Conservation (phyloP, 2,888 invertebrate species). For the Drosophila suboccidentalis region DNA sequence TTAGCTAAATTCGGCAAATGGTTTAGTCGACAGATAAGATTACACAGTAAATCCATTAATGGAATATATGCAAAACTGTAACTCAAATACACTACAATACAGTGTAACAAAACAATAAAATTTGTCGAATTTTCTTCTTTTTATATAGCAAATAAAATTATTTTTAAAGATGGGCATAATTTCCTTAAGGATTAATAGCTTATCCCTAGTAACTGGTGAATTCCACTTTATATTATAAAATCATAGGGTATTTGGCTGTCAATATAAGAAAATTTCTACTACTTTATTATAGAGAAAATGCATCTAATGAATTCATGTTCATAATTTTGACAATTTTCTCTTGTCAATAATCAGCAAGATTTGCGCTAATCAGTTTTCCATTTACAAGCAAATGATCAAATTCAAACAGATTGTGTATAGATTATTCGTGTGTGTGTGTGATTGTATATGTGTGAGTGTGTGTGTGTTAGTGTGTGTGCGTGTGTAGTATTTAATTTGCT, state of each 20-base stretch:
- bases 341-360: neutral
- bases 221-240: neutral
- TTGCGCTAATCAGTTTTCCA: slow-evolving; percentile 14
- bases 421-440: no score
- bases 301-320: neutral
- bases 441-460: no score
- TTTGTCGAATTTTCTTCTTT: no score
- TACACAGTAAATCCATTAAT: neutral
- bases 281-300: neutral
- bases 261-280: neutral
- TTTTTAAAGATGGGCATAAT: no score
- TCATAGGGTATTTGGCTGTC: neutral
- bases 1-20: neutral
- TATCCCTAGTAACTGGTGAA: no score
- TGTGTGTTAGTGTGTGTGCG: neutral
- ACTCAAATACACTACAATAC: neutral
- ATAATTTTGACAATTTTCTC: neutral
- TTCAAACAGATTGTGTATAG: neutral
- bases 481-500: slow-evolving; percentile 16
- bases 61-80: neutral
- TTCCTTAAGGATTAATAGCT: no score
- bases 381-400: slow-evolving; percentile 15
- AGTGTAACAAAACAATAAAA: neutral
- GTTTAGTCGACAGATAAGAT: slow-evolving; percentile 32
- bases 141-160: no score